Conservation (phyloP, 2,888 invertebrate genomes). For the Oligia fasciuncula region DNA sequence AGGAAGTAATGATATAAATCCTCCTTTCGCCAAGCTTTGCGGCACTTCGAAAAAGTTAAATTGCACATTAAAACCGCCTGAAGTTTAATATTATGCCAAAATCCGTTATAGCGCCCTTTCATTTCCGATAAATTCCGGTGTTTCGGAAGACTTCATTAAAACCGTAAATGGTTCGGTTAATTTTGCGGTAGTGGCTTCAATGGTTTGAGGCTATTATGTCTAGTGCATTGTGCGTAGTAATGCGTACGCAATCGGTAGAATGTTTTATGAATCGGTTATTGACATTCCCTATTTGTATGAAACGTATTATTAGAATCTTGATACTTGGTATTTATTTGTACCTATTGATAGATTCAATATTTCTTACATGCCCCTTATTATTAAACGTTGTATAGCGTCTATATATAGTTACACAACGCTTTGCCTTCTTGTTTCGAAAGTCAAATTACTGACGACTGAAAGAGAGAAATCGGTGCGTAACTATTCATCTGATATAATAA, state of each 20-base stretch:
- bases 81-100: conserved; percentile 72
- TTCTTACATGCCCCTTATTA: no score
- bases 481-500: no score
- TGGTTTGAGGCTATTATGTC: conserved; percentile 44
- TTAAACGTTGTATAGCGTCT: no score
- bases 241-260: conserved; percentile 13
- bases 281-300: not conserved
- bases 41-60: conserved; percentile 74
- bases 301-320: not conserved
- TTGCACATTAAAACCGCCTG: conserved; percentile 73
- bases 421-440: no score
- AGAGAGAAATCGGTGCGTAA: no score
- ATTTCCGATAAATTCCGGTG: conserved; percentile 77
- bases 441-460: no score
- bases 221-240: conserved; percentile 32
- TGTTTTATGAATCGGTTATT: conserved; percentile 17
- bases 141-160: conserved; percentile 78
- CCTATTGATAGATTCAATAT: not conserved
- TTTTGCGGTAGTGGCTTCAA: conserved; percentile 73
- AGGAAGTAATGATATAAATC: conserved; percentile 53
- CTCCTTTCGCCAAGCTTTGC: conserved; percentile 30
- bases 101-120: conserved; percentile 68
- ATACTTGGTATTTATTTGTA: not conserved
- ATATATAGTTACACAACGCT: no score
- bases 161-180: conserved; percentile 75